Base-by-base conservation (phyloP, 2,888 invertebrate genomes). In the Pheosia gnoma region DNA sequence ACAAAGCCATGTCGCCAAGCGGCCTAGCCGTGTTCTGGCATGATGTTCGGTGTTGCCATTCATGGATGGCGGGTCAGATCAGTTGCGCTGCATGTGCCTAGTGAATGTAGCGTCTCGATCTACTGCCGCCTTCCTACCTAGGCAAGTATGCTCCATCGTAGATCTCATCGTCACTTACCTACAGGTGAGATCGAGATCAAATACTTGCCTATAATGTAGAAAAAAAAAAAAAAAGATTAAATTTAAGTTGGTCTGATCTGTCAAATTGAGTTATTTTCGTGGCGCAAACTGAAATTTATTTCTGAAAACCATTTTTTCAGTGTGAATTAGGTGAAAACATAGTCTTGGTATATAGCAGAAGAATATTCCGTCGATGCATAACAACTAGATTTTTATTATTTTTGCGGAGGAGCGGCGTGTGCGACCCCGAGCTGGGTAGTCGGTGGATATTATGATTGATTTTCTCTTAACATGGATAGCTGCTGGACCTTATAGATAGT, bases 381-480 rank as follows among this genome's bases (percentile, higher is more conserved):
- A 54, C 52, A 55, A 63, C 63, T 62, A 72, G 55, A 64, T 58
- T 78, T 72, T 71, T 54, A 72, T 72, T 57, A 72, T 69, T 57
- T 62, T 58, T 41, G 25, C 39, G 13, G 58, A 58, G 56, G 25
- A 25, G 8, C 55, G 57, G 57, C 67, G 70, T 71, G 73, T 68
- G 76, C 72, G 74, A 66, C 72, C 62, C 51, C 49, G 53, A 61
- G 41, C 56, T 63, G 67, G 65, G 59, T 72, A 74, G 61, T 69
- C 60, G 25, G 63, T 65, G 69, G 60, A 72, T 66, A 59, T 71
- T 75, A 74, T 80, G 82, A 85, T 84, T 77, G 81, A 83, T 85
- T 78, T 71, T 68, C 72, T 74, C 71, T 80, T 75, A 65, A 76
- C 77, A 78, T 71, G 75, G 78, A 77, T 73, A 68, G 70, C 68